These are phyloP conservation scores for Orthonevra nobilis DNA, from an alignment of 2,888 invertebrate genomes.

Conservation along the genomic window DNA sequence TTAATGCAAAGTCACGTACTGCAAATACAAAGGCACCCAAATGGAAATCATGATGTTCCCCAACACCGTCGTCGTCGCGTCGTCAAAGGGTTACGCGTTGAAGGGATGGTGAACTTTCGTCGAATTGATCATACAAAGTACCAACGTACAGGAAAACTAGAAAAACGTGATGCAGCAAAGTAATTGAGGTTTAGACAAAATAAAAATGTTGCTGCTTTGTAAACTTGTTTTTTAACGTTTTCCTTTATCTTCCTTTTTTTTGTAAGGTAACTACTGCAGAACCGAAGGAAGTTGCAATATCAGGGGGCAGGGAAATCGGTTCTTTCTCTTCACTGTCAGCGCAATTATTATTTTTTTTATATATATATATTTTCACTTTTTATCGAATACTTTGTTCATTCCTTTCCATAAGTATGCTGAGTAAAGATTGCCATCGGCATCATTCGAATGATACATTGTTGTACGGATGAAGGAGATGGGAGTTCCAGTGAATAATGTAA, in stretches of 20 bases:
- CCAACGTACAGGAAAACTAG: background rate
- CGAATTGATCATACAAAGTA: slow-evolving; percentile 5
- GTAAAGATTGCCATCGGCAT: slow-evolving; percentile 48
- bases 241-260: slow-evolving; percentile 17
- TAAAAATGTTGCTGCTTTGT: slow-evolving; percentile 12
- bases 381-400: slow-evolving; percentile 48
- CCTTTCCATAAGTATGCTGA: slow-evolving; percentile 48
- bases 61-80: background rate
- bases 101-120: slow-evolving; percentile 49
- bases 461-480: background rate
- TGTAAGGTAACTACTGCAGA: slow-evolving; percentile 39
- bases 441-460: slow-evolving; percentile 20
- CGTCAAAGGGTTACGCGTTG: slow-evolving; percentile 32
- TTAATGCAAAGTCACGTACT: slow-evolving; percentile 65
- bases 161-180: slow-evolving; percentile 56
- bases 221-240: slow-evolving; percentile 20
- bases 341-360: no score
- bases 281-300: no score
- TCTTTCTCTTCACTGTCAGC: slow-evolving; percentile 24
- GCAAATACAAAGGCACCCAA: slow-evolving; percentile 53
- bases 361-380: background rate
- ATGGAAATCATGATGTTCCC: slow-evolving; percentile 56
- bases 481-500: slow-evolving; percentile 21
- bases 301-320: slow-evolving; percentile 32
- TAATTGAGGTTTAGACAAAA: slow-evolving; percentile 51